phyloP scores from a whole-genome alignment of 2,797 vertebrate genomes.

The Sebastes matsubarae region DNA sequence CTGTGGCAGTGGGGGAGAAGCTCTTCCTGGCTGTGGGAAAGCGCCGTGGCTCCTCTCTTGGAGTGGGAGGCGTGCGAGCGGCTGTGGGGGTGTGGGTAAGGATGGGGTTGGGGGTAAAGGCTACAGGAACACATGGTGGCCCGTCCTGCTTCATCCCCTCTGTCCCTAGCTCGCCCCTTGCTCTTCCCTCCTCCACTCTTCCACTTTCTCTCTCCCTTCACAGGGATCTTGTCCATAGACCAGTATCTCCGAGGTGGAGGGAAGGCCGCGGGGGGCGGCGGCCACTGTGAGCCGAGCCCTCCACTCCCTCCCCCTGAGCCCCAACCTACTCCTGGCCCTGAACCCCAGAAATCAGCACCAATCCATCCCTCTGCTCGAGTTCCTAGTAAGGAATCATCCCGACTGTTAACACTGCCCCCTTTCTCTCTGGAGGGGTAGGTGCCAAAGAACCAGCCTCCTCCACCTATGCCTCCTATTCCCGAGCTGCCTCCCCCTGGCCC shows the following conservation, averaged over 20 bases:
- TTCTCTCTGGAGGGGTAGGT: constrained; percentile 86
- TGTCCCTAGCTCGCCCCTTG: constrained; percentile 68
- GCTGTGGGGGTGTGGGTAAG: constrained; percentile 79
- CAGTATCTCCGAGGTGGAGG: constrained; percentile 89
- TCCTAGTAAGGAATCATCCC: constrained; percentile 83
- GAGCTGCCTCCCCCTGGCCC: constrained; percentile 63
- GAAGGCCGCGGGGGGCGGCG: constrained; percentile 77
- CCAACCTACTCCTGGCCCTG: constrained; percentile 82
- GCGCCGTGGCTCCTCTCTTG: constrained; percentile 74
- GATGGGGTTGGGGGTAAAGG: constrained; percentile 83
- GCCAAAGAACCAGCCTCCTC: constrained; percentile 86
- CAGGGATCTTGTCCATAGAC: constrained; percentile 92
- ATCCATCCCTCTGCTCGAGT: constrained; percentile 82
- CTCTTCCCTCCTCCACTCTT: constrained; percentile 76
- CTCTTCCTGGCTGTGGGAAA: constrained; percentile 86
- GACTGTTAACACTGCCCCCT: constrained; percentile 85
- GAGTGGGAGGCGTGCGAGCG: constrained; percentile 80
- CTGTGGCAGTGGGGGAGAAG: constrained; percentile 86
- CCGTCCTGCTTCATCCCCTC: constrained; percentile 68
- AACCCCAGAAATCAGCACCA: constrained; percentile 81
- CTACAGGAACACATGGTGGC: constrained; percentile 80
- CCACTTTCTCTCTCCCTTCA: constrained; percentile 83
- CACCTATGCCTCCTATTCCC: constrained; percentile 83
- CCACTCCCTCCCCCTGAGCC: constrained; percentile 84
- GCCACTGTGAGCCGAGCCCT: constrained; percentile 79